Evolutionary conservation across 2,888 invertebrate species (phyloP).

Genomic region (Phragmatobia fuliginosa): DNA sequence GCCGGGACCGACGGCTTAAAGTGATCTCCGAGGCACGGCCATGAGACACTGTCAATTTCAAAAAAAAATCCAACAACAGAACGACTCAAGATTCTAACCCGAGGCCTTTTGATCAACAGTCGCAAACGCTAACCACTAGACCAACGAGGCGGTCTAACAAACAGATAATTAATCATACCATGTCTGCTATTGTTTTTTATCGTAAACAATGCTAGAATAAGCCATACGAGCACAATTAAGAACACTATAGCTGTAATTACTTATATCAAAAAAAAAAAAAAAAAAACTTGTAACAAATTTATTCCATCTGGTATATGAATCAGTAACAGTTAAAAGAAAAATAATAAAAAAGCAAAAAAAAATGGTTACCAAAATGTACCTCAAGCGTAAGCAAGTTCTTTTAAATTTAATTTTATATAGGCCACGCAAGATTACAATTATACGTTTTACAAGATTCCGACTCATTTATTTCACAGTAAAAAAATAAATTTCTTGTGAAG

Average conservation of each 20-base stretch:
- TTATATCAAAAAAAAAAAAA: too few species aligned
- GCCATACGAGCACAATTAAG: background rate
- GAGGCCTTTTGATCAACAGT: too few species aligned
- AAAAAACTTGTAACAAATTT: slow-evolving; percentile 25
- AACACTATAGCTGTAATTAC: slow-evolving; percentile 3
- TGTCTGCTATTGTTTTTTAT: too few species aligned
- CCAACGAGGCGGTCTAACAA: too few species aligned
- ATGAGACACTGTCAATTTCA: too few species aligned
- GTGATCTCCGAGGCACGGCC: too few species aligned
- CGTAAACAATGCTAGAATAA: background rate
- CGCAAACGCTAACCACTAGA: too few species aligned
- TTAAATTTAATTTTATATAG: slow-evolving; percentile 66
- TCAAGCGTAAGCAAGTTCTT: slow-evolving; percentile 55
- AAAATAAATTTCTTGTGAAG: slow-evolving; percentile 78
- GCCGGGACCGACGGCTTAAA: too few species aligned
- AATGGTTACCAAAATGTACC: slow-evolving; percentile 60
- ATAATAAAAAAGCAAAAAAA: slow-evolving; percentile 40
- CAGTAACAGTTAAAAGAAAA: slow-evolving; percentile 29
- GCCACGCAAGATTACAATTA: slow-evolving; percentile 78
- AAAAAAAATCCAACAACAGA: too few species aligned
- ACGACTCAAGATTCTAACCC: too few species aligned
- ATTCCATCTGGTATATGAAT: slow-evolving; percentile 32
- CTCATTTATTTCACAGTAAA: slow-evolving; percentile 77
- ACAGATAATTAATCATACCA: background rate
- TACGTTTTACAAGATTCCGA: slow-evolving; percentile 76